Evolutionary conservation across 2,113 vertebrate genomes (phyloP), one percentile per base, ranked within the genome.

Genomic region (Varanus komodoensis): DNA sequence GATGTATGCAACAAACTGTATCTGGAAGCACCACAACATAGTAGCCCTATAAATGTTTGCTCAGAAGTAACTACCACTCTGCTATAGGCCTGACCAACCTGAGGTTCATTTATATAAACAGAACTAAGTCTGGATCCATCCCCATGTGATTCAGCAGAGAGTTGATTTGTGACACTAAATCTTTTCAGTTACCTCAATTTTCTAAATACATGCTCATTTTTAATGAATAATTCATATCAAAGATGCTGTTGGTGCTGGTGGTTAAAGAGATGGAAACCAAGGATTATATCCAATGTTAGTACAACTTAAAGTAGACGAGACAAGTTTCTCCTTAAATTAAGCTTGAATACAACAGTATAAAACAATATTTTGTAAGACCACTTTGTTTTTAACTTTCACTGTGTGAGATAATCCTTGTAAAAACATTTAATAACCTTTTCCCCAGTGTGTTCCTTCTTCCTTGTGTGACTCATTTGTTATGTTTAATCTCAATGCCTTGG

Each of bases 111-210:
- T 74, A n/a, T 74, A 34, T 34, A 34, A 19, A n/a, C 1, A n/a
- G 73, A n/a, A n/a, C 32, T 34, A 74, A 34, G n/a, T 64, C 17
- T 64, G 19, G 61, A 64, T 64, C 94, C 90, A 87, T 83, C 92
- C 94, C 32, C 15, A 91, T 87, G 69, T 64, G 61, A 29, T 87
- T 91, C 84, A 90, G 34, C 90, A 57, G 81, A 89, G 92, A 87
- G 86, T 89, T n/a, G 17, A 4, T 75, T 91, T 90, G 57, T 84
- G 85, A 61, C 0, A 86, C 87, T 79, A 82, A 92, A 68, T 57
- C 27, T 50, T 0, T 0, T 57, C 84, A 0, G 1, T 32, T 61
- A 44, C n/a, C 81, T 91, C 82, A 82, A 54, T 88, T 44, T 90
- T 75, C 86, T 90, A 52, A 32, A 32, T 38, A 82, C 0, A 0